Base-by-base conservation (phyloP, 2,888 invertebrate genomes). In the Dynastes maya region DNA sequence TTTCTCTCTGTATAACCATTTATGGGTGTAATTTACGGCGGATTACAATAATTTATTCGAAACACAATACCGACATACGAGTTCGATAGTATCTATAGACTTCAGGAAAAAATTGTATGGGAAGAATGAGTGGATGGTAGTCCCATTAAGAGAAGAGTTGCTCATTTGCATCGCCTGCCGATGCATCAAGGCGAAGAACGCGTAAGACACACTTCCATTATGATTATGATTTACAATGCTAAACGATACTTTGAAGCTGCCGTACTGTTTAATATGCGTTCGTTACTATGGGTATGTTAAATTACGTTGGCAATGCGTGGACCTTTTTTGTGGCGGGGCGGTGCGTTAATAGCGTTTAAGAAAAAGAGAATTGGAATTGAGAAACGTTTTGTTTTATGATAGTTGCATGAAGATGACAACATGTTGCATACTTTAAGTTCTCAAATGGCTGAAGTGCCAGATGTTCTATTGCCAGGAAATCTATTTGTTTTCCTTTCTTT, bases 101-200 rank as follows among this genome's bases (percentile, higher is more conserved):
- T 16, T 22, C 13, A 16, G 40, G 45, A 22, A 58, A 67, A 67
- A 67, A 67, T 65, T 5, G 37, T 13, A 40, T 40, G 65, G 32
- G 65, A 67, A 67, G 16, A 67, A 22, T 22, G 65, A 67, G 40
- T 40, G 45, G 9, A 16, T 45, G 40, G 22, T 67, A 67, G 65
- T 45, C 40, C 65, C 65, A 67, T 67, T 58, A 58, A 32, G 55
- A 55, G 13, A 71, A 55, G 22, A 37, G 65, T 40, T 16, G 13
- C 71, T 71, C 71, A 71, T 71, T 71, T 71, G 71, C 71, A 71
- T 71, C 16, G 9, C 32, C 37, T 58, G 71, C 55, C 55, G 71
- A 71, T 55, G 55, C 55, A 58, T 71, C 71, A 58, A 58, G 58
- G 71, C 68, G n/a, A 32, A 58, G 55, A 71, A 58, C 40, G 37